Evolutionary conservation across 1,140 invertebrate genomes (phyloP), one percentile per base, ranked within the genome.

Genomic region (Anadara kagoshimensis): DNA sequence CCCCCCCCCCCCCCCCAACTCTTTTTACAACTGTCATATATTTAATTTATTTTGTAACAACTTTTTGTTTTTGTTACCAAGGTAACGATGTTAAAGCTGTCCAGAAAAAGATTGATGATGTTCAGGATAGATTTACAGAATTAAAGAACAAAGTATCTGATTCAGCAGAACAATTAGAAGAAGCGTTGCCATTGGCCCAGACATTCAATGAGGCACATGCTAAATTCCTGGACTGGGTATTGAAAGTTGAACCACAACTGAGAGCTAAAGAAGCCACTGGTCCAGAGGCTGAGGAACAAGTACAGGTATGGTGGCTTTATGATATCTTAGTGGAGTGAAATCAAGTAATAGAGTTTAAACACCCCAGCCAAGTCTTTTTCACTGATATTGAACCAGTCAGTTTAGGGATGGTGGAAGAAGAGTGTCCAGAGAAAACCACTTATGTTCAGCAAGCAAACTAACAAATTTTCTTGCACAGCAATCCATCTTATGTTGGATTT

Each of bases 111-210:
- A 84, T 85, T 53, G 79, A 81, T 57, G 94, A 96, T 84, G 90
- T 98, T 0, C 98, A 98, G 88, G 96, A 95, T 44, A 92, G 96
- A 36, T 99, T 97, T 88, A 94, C 94, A 68, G 96, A 97, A 80
- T 91, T 98, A 0, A 95, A 94, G 0, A 93, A 93, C 29, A 93
- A 94, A 41, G 95, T 96, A 16, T 93, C 95, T 5, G 96, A 98
- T 84, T 90, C 96, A 16, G 89, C 98, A 24, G 94, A 95, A 83
- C 93, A 95, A 73, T 95, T 96, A 29, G 89, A 92, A 79, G 95
- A 97, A 80, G 95, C 96, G 0, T 85, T 98, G 67, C 97, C 97
- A 1, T 86, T 99, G 18, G 96, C 98, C 1, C 94, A 97, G 81
- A 95, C 97, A 83, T 97, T 98, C 91, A 95, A 98, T 85, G 94